These are phyloP conservation scores for Eristalis tenax DNA, from an alignment of 2,888 invertebrate species.

Conservation along the genomic window DNA sequence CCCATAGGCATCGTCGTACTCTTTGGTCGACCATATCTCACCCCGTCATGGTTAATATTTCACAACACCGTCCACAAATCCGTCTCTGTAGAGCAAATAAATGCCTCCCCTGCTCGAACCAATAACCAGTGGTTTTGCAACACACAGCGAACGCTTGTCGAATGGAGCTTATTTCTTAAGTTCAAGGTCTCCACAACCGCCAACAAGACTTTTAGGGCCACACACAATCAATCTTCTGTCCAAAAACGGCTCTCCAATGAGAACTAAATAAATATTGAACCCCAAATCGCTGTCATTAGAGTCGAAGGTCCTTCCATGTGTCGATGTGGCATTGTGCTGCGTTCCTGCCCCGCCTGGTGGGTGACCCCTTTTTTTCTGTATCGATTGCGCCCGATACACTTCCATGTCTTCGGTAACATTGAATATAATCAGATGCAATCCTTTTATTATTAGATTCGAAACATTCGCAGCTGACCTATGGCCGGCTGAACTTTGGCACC, in stretches of 20 bases:
- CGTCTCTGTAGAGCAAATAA: not conserved
- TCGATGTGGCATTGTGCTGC: not conserved
- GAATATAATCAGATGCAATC: not conserved
- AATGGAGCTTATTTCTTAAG: not conserved
- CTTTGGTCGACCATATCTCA: not conserved
- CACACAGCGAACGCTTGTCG: not conserved
- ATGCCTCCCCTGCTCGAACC: not conserved
- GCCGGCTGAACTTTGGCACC: slow-evolving; percentile 54
- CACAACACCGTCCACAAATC: not conserved
- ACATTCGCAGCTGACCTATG: slow-evolving; percentile 55
- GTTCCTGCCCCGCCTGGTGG: not conserved
- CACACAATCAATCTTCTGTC: not conserved
- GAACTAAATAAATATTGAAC: slow-evolving; percentile 1
- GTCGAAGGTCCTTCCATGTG: not conserved
- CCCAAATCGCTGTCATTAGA: not conserved
- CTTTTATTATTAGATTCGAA: slow-evolving; percentile 17
- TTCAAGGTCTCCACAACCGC: not conserved
- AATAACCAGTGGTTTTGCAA: not conserved
- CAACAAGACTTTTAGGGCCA: not conserved
- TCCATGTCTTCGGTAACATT: not conserved
- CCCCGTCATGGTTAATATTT: not conserved
- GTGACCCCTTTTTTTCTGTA: not conserved
- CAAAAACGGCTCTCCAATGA: not conserved
- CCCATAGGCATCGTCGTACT: not conserved
- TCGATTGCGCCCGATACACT: not conserved